Conservation (phyloP, 2,113 vertebrate genomes). For the Stomatorhinus ivindoensis region DNA sequence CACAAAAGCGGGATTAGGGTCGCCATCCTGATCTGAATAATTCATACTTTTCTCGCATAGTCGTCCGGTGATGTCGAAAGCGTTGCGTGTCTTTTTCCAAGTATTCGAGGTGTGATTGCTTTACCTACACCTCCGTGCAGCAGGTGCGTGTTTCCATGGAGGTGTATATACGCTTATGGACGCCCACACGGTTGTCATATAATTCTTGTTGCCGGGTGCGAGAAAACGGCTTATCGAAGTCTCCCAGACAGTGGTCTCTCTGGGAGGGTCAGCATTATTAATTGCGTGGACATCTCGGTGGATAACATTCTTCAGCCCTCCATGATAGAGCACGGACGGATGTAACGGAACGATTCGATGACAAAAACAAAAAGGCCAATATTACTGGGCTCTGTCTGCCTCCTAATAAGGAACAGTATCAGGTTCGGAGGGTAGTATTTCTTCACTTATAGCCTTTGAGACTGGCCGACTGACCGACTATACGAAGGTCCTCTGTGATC, state of each 20-base stretch:
- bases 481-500: background rate
- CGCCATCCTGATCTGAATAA: slow-evolving; percentile 44
- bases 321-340: background rate
- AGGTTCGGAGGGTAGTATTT: background rate
- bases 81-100: background rate
- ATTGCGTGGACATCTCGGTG: background rate
- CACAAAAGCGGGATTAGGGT: slow-evolving; percentile 59
- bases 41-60: slow-evolving; percentile 38
- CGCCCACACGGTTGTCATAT: background rate
- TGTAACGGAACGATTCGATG: background rate
- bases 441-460: background rate
- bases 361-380: background rate
- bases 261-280: background rate
- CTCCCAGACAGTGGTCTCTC: background rate
- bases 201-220: background rate
- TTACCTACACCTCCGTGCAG: background rate
- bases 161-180: background rate
- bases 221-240: background rate
- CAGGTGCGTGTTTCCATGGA: background rate
- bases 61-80: background rate
- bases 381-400: background rate
- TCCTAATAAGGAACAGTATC: background rate
- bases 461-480: no score
- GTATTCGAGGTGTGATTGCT: background rate
- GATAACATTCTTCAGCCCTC: background rate